phyloP scores from a whole-genome alignment of 2,113 vertebrate species.

The Amia ocellicauda region DNA sequence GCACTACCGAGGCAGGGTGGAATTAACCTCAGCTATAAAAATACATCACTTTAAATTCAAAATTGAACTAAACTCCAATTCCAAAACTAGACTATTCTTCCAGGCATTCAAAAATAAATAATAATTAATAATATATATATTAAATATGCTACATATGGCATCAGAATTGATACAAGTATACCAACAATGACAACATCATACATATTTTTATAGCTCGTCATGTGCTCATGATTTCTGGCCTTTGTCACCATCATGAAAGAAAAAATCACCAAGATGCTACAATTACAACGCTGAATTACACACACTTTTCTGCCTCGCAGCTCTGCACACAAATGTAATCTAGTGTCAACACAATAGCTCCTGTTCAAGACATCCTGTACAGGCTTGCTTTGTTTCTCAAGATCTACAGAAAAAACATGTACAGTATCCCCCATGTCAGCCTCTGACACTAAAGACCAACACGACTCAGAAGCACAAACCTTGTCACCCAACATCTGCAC shows the following conservation, averaged over 20 bases:
- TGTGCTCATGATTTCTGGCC: constrained; percentile 29
- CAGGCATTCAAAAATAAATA: no score
- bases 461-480: background rate
- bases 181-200: no score
- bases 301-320: constrained; percentile 15
- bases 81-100: no score
- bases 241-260: background rate
- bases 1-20: no score
- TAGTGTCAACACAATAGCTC: constrained; percentile 8
- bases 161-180: no score
- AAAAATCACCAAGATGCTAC: constrained; percentile 15
- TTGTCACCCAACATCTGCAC: background rate
- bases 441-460: background rate
- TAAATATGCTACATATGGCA: no score
- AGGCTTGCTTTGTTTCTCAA: constrained; percentile 18
- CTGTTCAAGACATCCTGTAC: constrained; percentile 27
- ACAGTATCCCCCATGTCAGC: no score
- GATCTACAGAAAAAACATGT: constrained; percentile 4
- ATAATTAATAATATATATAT: no score
- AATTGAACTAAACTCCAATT: no score
- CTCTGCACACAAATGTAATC: constrained; percentile 20
- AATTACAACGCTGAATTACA: constrained; percentile 18
- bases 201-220: no score
- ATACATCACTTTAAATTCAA: no score
- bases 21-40: no score